Conservation (phyloP, 2,888 invertebrate species). For the Andrena minutula region DNA sequence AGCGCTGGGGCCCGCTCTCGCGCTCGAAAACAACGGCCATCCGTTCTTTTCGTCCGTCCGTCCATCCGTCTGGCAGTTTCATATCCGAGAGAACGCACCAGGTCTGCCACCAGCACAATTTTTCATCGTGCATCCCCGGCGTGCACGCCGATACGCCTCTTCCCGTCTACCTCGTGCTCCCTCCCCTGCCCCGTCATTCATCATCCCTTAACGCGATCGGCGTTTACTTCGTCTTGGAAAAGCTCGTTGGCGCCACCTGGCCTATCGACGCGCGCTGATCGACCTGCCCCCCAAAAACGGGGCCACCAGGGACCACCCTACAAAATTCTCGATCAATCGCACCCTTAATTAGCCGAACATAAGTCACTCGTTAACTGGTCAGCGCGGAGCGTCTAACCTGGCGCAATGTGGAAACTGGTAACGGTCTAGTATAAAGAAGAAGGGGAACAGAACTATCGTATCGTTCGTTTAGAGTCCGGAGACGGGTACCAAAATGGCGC, state of each 20-base stretch:
- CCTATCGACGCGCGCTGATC: constrained; percentile 66
- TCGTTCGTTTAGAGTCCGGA: neutral
- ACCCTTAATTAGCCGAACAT: constrained; percentile 45
- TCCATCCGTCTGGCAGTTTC: constrained; percentile 76
- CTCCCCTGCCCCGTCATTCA: constrained; percentile 67
- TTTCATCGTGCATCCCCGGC: constrained; percentile 74
- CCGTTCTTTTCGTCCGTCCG: constrained; percentile 76
- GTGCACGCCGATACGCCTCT: constrained; percentile 47
- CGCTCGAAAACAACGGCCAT: constrained; percentile 79
- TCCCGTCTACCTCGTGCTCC: constrained; percentile 40
- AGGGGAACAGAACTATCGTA: neutral
- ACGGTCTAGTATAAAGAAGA: neutral
- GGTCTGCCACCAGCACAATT: constrained; percentile 73
- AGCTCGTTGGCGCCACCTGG: constrained; percentile 78
- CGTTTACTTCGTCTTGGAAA: constrained; percentile 72
- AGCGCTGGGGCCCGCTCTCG: constrained; percentile 77
- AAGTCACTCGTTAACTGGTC: constrained; percentile 24
- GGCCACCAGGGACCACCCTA: neutral
- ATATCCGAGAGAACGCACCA: constrained; percentile 68
- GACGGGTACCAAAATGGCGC: constrained; percentile 78
- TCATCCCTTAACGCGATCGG: constrained; percentile 77
- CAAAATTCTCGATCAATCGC: constrained; percentile 46
- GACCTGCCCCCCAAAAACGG: constrained; percentile 6
- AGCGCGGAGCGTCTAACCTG: neutral
- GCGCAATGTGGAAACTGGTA: neutral